These are phyloP conservation scores for Lasioglossum lativentre DNA, from an alignment of 2,888 invertebrate genomes.

Conservation along the genomic window DNA sequence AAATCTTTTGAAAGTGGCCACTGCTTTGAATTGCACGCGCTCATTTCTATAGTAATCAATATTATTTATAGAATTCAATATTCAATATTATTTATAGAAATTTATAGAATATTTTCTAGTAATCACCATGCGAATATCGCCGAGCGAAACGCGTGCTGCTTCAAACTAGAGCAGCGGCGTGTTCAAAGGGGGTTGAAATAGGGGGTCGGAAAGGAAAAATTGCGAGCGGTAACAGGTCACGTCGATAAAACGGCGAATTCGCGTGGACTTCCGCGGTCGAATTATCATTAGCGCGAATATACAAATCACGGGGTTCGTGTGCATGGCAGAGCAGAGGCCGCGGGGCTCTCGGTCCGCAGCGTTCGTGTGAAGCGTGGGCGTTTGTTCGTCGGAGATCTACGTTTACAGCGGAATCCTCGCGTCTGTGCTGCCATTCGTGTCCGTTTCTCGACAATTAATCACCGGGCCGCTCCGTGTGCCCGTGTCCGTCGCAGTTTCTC, in stretches of 20 bases:
- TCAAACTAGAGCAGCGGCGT: not conserved
- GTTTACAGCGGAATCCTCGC: slow-evolving; percentile 26
- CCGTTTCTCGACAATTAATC: slow-evolving; percentile 56
- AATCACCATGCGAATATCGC: no score
- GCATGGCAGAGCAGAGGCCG: not conserved
- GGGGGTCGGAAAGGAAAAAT: not conserved
- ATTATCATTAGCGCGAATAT: slow-evolving; percentile 4
- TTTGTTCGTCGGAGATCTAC: slow-evolving; percentile 33
- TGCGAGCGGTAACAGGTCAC: not conserved
- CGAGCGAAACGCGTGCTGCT: no score
- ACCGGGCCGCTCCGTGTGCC: slow-evolving; percentile 32
- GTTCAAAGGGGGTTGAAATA: not conserved
- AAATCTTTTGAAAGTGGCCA: no score
- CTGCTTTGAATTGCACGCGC: no score
- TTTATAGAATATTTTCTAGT: no score
- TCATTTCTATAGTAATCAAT: no score
- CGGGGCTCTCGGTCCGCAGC: not conserved
- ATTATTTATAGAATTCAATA: no score
- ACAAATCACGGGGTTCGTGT: not conserved
- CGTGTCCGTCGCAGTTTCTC: slow-evolving; percentile 59
- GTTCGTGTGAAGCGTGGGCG: slow-evolving; percentile 22
- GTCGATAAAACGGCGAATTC: not conserved
- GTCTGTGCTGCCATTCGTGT: slow-evolving; percentile 47
- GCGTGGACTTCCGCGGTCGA: not conserved
- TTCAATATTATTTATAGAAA: no score